Conservation (phyloP, 2,797 vertebrate species). For the Geotrypetes seraphini region DNA sequence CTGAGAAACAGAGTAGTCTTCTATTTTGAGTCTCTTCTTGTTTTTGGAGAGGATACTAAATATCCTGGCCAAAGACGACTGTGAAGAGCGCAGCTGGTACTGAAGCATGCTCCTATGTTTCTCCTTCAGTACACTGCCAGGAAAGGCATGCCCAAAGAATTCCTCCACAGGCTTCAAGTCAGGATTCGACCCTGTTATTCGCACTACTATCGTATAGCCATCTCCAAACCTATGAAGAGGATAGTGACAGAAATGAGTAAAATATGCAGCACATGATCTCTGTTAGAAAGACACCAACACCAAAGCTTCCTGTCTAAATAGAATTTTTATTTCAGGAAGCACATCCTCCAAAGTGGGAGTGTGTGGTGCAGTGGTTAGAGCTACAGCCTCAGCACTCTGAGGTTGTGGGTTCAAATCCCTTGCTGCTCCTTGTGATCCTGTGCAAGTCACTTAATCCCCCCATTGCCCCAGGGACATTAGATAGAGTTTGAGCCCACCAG, state of each 20-base stretch:
- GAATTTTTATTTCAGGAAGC: too few species aligned
- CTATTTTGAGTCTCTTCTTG: constrained; percentile 79
- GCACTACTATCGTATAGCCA: constrained; percentile 89
- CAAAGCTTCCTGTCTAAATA: too few species aligned
- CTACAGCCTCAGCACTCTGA: too few species aligned
- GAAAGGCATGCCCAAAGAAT: constrained; percentile 83
- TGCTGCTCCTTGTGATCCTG: too few species aligned
- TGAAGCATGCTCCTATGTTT: constrained; percentile 90
- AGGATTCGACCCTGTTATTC: constrained; percentile 78
- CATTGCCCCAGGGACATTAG: too few species aligned
- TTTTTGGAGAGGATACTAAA: constrained; percentile 87
- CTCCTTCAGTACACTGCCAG: constrained; percentile 85
- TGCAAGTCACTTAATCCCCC: too few species aligned
- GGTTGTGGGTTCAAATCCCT: too few species aligned
- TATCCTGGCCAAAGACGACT: constrained; percentile 80
- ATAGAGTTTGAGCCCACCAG: too few species aligned
- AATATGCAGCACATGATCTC: too few species aligned
- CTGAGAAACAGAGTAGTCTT: constrained; percentile 95
- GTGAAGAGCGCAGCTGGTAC: constrained; percentile 86
- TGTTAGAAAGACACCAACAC: too few species aligned
- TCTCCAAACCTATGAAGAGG: constrained; percentile 77
- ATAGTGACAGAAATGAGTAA: neutral
- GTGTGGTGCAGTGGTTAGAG: too few species aligned
- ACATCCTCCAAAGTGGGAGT: too few species aligned
- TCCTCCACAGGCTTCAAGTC: constrained; percentile 82